Evolutionary conservation across 2,797 vertebrate genomes (phyloP).

Genomic region (Lindbergichthys nudifrons): DNA sequence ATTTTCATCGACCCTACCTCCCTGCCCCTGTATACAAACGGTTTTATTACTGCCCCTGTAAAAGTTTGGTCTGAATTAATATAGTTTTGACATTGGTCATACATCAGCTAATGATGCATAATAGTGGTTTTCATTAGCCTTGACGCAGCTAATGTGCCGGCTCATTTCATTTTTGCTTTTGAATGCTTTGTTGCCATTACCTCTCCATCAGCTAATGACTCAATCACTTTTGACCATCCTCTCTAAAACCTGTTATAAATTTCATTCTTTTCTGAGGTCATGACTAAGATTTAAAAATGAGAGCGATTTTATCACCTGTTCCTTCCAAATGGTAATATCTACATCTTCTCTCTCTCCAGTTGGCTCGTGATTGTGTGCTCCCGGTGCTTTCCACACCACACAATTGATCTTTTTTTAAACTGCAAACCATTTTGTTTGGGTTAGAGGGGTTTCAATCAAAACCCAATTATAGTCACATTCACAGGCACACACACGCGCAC

Average conservation of each 20-base stretch:
- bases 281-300: background rate
- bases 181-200: conserved; percentile 43
- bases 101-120: conserved; percentile 44
- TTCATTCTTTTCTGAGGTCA: background rate
- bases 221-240: background rate
- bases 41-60: background rate
- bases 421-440: conserved; percentile 58
- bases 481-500: conserved; percentile 3
- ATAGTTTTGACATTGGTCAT: conserved; percentile 31
- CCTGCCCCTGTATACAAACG: background rate
- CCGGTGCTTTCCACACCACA: background rate
- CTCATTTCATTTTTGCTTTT: conserved; percentile 42
- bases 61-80: conserved; percentile 19
- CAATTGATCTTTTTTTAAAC: conserved; percentile 28
- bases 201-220: conserved; percentile 26
- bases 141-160: conserved; percentile 36
- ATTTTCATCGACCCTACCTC: background rate
- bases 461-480: conserved; percentile 59
- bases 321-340: conserved; percentile 14
- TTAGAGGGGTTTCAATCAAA: conserved; percentile 69
- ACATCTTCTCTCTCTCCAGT: background rate
- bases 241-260: conserved; percentile 5
- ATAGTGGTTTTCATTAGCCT: conserved; percentile 40
- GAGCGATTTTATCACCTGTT: conserved; percentile 3
- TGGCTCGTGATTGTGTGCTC: conserved; percentile 9